Evolutionary conservation across 2,797 vertebrate genomes (phyloP).

Genomic region (Gallinago nigripennis): DNA sequence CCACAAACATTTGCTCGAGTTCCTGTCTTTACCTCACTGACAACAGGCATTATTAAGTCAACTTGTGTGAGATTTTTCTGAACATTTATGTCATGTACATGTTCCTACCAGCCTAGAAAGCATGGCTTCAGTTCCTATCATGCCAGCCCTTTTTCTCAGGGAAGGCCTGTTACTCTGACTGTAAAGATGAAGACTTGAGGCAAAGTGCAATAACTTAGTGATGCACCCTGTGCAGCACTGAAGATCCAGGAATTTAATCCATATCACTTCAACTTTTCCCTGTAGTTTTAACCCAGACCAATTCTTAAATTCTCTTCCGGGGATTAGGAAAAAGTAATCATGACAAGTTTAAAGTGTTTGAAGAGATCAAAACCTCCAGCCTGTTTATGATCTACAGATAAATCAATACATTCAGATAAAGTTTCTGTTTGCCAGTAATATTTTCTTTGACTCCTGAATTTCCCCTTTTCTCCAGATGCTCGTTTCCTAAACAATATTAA

Average conservation of each 20-base stretch:
- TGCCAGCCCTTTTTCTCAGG: not conserved
- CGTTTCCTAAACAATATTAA: constrained; percentile 35
- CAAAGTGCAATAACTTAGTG: not conserved
- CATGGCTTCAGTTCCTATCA: not conserved
- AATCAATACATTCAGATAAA: constrained; percentile 8
- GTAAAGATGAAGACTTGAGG: not conserved
- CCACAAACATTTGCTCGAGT: not conserved
- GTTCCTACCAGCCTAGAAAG: not conserved
- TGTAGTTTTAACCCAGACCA: not conserved
- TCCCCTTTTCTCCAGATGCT: not conserved
- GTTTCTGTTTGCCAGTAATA: not conserved
- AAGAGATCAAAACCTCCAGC: not conserved
- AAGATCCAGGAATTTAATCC: not conserved
- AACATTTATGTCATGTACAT: not conserved
- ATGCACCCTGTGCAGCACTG: not conserved
- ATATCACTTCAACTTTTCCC: not conserved
- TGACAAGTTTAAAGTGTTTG: not conserved
- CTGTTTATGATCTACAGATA: not conserved
- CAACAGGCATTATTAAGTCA: not conserved
- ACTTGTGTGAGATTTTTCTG: not conserved
- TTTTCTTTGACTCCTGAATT: constrained; percentile 2
- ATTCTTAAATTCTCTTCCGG: not conserved
- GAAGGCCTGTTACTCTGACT: not conserved
- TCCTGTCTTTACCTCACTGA: not conserved
- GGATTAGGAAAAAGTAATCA: not conserved